Base-by-base conservation (phyloP, 23 tunicate species). In the Halocynthia roretzi region DNA sequence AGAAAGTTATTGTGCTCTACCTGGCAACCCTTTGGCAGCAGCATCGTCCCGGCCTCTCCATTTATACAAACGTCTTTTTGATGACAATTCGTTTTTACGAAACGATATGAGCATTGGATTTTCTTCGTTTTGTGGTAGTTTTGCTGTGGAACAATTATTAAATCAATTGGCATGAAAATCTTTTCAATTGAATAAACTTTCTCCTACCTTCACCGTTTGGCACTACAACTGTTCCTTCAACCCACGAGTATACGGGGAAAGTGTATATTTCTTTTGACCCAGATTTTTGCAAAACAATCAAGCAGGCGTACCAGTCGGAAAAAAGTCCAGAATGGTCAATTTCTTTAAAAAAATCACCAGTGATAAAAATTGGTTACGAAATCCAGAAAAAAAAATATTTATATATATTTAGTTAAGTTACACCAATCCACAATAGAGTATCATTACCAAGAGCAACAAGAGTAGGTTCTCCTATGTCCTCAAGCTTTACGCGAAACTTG, bases 241-340 rank as follows among this genome's bases (percentile, higher is more conserved):
- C 85, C 98, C 98, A 93, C 77, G 77, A 74, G 72, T 86, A 88
- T 17, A 86, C 62, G 0, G 85, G 88, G 57, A 86, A 93, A 52
- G 67, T 54, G 64, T 86, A 83, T 6, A 80, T 65, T 53, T 62
- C 63, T 51, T 50, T 64, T 40, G 85, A 87, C 8, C 90, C 90
- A 7, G 77, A 72, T 52, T 85, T 91, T 40, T 81, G 83, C 11
- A 93, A 78, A 17, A 73, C 68, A 19, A 82, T 87, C 55, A 72
- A 78, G 19, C 58, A 79, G 12, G 75, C 93, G 50, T 31, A 93
- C 98, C 98, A 93, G 68, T 93, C 98, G 48, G 98, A 81, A 65
- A 83, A 93, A 84, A 93, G 56, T 50, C 98, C 98, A 22, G 77
- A 54, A 17, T 84, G 83, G 53, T 84, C 96, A 64, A 84, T 75